Evolutionary conservation across 2,797 vertebrate genomes (phyloP), one percentile per base, ranked within the genome.

Genomic region (Acomys russatus): DNA sequence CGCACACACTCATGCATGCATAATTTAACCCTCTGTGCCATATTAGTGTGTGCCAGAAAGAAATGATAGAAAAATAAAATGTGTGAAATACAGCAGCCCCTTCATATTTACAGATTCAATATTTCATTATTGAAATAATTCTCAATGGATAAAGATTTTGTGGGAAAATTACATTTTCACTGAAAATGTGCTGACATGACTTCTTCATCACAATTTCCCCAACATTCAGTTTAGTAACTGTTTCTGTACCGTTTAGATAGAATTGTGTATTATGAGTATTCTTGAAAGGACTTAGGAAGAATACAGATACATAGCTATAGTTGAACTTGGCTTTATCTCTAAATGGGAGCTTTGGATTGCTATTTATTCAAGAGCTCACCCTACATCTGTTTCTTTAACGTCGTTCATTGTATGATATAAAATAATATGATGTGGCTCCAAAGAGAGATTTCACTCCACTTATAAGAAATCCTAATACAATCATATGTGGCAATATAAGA

Each of bases 351-450:
- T 70, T 94, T 1, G 35, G 6, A 38, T 64, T 73, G 77, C 59
- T 84, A 49, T 77, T 74, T 49, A 22, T 84, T 82, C 20, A 76
- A 35, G 35, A 79, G 17, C 59, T 12, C 83, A 28, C 15, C 94
- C 61, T 23, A 56, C 0, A 93, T 49, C 14, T 88, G 10, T 88
- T 54, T 56, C 44, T 90, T 51, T 63, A 85, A 54, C 11, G 44
- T 89, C 83, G n/a, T 92, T 71, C 33, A 86, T 18, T 83, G 14
- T 66, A 66, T 84, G 88, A 77, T 74, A 70, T 12, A 66, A 89
- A 89, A 76, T 30, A 63, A 9, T 28, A 54, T n/a, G 54, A 9
- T 64, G 3, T 90, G 78, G 18, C 7, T 30, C 12, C 11, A 66
- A 77, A 68, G 59, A 82, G 5, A 92, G 38, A 2, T 12, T 9